Evolutionary conservation across 2,113 vertebrate species (phyloP), one percentile per base, ranked within the genome.

Genomic region (Lepisosteus oculatus): DNA sequence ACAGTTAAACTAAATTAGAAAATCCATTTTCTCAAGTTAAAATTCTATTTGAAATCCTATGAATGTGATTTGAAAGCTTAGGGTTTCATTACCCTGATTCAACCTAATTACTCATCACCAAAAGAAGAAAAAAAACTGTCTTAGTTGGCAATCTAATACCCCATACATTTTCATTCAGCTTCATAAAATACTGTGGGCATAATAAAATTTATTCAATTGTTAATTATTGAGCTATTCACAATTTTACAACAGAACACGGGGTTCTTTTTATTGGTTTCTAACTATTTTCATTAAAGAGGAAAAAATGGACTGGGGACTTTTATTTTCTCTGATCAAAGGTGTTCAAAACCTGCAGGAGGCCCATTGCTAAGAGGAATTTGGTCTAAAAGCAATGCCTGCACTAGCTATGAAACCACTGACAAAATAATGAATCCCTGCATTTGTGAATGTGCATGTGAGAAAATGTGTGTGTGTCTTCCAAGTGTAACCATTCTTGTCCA

Each of bases 151-250:
- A 42, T 42, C 14, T 68, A 44, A 61, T 59, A 70, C 67, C 66
- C 65, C 75, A 81, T 81, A 72, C 74, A 74, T 69, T 70, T 76
- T 76, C 74, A 77, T 67, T 76, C 67, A 61, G 75, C 76, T 61
- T 78, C 77, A 74, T 84, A 84, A 87, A 87, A 78, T 74, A 65
- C 67, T 69, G 70, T 69, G 71, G 77, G 71, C 70, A 73, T 75
- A 78, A 77, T 85, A 75, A 80, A 83, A 79, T 81, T 78, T 78
- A 86, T 86, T 80, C 79, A 79, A 41, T 79, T 63, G 86, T 84
- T 83, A 82, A 88, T 86, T 86, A 83, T 70, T 76, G 74, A 83
- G 85, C 74, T 69, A 71, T 77, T 77, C 64, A 64, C 71, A 74
- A 79, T 83, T 85, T 80, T 75, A 79, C 75, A 79, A 78, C 76